Percentiles rank a stretch among this genome's conserved stretches.
Conservation (phyloP, 2,888 invertebrate species). For the Pachycephus smyrnensis region DNA sequence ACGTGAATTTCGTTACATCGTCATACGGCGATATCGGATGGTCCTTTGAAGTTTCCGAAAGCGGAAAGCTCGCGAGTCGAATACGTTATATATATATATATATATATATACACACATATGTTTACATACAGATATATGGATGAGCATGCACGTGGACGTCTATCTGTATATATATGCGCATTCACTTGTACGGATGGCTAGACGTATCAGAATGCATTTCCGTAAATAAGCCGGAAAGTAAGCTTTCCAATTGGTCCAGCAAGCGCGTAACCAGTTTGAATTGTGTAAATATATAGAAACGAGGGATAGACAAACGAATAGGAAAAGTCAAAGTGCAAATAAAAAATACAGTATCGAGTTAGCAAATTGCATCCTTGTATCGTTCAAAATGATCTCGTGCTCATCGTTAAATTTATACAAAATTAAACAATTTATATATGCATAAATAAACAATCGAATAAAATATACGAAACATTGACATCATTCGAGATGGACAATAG, state of each 20-base stretch:
- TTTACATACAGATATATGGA: background rate
- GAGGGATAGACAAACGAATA: background rate
- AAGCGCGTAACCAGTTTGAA: background rate
- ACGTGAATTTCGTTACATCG: background rate
- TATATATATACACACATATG: background rate
- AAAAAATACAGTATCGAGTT: background rate
- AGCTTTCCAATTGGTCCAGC: background rate
- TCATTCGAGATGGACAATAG: too few species aligned
- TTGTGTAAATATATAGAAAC: background rate
- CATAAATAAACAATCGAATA: too few species aligned
- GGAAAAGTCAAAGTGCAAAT: background rate
- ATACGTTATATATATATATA: background rate
- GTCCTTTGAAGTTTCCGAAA: background rate
- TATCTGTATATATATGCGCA: background rate
- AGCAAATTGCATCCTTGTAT: too few species aligned
- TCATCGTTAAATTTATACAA: too few species aligned
- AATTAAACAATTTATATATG: too few species aligned
- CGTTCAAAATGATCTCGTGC: too few species aligned
- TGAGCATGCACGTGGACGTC: background rate
- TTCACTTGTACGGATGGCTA: background rate
- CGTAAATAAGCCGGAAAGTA: background rate
- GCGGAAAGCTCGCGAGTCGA: background rate
- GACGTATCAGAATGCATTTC: background rate
- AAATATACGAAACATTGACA: too few species aligned
- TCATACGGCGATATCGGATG: background rate